Conservation (phyloP, 2,113 vertebrate genomes). For the Penelope pileata region DNA sequence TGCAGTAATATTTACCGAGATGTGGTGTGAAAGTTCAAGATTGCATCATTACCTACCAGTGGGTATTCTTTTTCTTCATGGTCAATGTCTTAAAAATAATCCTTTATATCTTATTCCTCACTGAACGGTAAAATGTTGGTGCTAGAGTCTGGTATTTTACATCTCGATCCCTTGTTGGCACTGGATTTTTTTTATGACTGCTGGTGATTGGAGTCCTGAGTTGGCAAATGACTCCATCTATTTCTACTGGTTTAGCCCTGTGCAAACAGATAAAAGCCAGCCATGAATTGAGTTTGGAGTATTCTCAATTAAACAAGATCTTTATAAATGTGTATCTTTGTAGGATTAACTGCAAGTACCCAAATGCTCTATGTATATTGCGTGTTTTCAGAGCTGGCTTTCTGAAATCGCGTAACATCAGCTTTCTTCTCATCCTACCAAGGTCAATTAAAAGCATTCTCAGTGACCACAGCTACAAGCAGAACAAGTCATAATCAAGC, state of each 20-base stretch:
- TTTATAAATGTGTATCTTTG: neutral
- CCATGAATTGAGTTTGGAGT: neutral
- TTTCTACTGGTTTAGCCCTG: neutral
- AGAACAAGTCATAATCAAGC: neutral
- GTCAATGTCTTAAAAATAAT: neutral
- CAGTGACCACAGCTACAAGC: neutral
- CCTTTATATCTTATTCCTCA: neutral
- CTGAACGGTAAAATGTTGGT: neutral
- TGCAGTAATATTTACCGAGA: conserved; percentile 1
- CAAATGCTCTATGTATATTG: neutral
- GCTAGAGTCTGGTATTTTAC: neutral
- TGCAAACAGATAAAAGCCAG: neutral
- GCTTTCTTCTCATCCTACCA: neutral
- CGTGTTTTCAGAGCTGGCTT: neutral
- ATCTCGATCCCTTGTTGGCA: neutral
- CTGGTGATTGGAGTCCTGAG: neutral
- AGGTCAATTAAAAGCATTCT: neutral
- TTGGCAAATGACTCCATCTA: neutral
- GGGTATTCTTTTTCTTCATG: neutral
- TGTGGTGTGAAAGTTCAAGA: conserved; percentile 34
- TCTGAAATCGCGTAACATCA: neutral
- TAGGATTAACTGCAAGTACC: neutral
- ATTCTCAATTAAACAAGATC: neutral
- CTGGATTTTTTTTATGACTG: neutral
- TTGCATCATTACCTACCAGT: neutral